Evolutionary conservation across 1,140 invertebrate genomes (phyloP).

Genomic region (Uloborus diversus): DNA sequence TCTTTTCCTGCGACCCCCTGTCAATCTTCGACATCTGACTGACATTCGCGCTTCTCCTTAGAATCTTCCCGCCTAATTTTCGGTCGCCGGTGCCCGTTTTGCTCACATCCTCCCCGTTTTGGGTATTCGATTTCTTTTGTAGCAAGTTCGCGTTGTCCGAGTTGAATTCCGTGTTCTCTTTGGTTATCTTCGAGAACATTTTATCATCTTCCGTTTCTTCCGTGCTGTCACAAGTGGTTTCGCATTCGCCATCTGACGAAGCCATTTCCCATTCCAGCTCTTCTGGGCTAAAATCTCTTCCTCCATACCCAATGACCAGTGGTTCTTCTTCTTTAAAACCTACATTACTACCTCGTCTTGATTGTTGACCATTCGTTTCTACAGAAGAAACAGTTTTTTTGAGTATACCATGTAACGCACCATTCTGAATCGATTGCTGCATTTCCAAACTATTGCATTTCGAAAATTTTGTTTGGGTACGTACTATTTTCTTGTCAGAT

Average conservation of each 20-base stretch:
- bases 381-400: conserved; percentile 13
- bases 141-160: conserved; percentile 41
- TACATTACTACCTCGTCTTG: conserved; percentile 23
- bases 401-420: conserved; percentile 18
- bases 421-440: background rate
- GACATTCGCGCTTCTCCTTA: too few relatives aligned
- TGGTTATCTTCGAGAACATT: conserved; percentile 35
- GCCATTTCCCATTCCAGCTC: conserved; percentile 53
- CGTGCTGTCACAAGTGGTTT: conserved; percentile 37
- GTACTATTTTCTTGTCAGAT: background rate
- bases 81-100: too few relatives aligned
- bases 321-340: conserved; percentile 53
- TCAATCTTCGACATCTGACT: too few relatives aligned
- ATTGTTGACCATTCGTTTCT: background rate
- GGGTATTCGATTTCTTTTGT: too few relatives aligned
- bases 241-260: conserved; percentile 17
- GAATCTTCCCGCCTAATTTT: too few relatives aligned
- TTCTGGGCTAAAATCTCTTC: conserved; percentile 43
- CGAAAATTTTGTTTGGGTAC: background rate
- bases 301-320: conserved; percentile 49
- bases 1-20: too few relatives aligned
- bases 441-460: conserved; percentile 17
- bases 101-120: too few relatives aligned
- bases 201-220: conserved; percentile 53
- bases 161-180: conserved; percentile 51